Base-by-base conservation (phyloP, 2,113 vertebrate genomes). In the Tragelaphus strepsiceros region DNA sequence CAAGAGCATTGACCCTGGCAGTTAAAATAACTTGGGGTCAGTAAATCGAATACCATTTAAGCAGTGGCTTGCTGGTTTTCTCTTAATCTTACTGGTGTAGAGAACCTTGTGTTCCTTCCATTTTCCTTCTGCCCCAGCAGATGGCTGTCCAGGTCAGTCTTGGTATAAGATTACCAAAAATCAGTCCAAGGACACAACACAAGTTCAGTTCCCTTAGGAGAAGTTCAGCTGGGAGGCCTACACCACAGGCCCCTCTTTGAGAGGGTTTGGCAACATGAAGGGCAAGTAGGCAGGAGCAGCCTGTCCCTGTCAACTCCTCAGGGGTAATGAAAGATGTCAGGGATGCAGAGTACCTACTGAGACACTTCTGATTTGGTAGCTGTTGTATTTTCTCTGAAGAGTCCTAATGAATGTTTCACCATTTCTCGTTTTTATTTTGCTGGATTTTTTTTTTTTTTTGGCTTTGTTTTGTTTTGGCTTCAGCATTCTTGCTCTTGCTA, bases 391-490 rank as follows among this genome's bases (percentile, higher is more conserved):
- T 56, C 85, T 78, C 95, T 59, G 62, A 89, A 91, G 95, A 88
- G 46, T 30, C 77, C 95, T 96, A 61, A 84, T 94, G 90, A 82
- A 74, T 92, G 58, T 81, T 74, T 96, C 83, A 94, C 92, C 90
- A 80, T 84, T 96, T 93, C 91, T 97, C 89, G 93, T 94, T 89
- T 97, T 97, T 86, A 97, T 91, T 88, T 97, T 92, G 96, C 96
- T 96, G 85, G 61, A 62, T n/a, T 78, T 90, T 71, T 88, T 80
- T 84, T 77, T 77, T 67, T 59, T 84, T 61, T 86, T 80, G 71
- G 92, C 97, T 97, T 78, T 81, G 28, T 53, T 81, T 53, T 62
- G 53, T 77, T 86, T 90, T 94, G 30, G 92, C 97, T 97, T 97
- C 61, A 88, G 96, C 96, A 85, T 97, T 97, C 88, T 97, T 96